Evolutionary conservation across 35 echinoderm and acorn worm genomes (phyloP).

Genomic region (Diadema setosum): DNA sequence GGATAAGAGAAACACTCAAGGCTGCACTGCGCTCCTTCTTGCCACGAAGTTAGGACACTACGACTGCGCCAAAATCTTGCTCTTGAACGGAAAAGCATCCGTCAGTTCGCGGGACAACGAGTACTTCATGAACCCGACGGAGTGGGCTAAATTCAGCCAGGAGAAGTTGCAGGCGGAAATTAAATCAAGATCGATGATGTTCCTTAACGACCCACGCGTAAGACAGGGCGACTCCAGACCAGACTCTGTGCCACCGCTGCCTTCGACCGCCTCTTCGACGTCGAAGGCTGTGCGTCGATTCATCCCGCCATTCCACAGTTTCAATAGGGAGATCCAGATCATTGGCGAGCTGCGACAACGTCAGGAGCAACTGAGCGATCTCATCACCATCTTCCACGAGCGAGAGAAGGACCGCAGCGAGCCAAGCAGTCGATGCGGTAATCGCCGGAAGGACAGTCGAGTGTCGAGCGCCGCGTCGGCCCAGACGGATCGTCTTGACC

Average conservation of each 20-base stretch:
- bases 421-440: neutral
- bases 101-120: constrained; percentile 84
- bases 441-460: neutral
- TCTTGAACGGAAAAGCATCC: constrained; percentile 75
- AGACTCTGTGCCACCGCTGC: neutral
- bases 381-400: constrained; percentile 53
- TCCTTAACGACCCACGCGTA: neutral
- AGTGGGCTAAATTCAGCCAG: constrained; percentile 90
- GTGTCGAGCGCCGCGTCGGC: neutral
- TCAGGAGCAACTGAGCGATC: constrained; percentile 45
- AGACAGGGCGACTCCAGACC: neutral
- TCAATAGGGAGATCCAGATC: constrained; percentile 29
- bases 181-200: constrained; percentile 17
- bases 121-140: constrained; percentile 87
- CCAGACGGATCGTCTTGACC: neutral
- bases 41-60: constrained; percentile 90
- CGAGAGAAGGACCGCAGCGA: constrained; percentile 42
- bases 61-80: constrained; percentile 74
- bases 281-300: neutral
- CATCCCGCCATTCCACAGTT: constrained; percentile 49
- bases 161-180: constrained; percentile 37
- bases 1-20: constrained; percentile 76
- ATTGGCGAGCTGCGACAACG: constrained; percentile 19
- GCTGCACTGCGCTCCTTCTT: constrained; percentile 91
- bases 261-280: neutral